These are phyloP conservation scores for Tautogolabrus adspersus DNA, from an alignment of 2,113 vertebrate genomes.

Conservation along the genomic window DNA sequence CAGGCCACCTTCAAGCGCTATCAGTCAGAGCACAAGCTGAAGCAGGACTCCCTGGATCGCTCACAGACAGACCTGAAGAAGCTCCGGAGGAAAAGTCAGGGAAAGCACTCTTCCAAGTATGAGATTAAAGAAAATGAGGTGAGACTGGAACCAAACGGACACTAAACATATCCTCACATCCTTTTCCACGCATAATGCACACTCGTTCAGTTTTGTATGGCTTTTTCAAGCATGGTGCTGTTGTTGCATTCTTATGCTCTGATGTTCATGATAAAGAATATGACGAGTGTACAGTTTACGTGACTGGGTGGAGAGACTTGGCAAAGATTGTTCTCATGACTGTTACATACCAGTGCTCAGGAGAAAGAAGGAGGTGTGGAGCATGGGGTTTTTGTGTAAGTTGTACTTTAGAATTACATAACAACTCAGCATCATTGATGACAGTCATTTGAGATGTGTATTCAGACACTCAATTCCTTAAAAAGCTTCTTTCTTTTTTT, in stretches of 20 bases:
- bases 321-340: neutral
- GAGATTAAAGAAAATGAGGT: slow-evolving; percentile 94
- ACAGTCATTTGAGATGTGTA: slow-evolving; percentile 3
- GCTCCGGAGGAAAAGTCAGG: slow-evolving; percentile 94
- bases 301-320: neutral
- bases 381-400: neutral
- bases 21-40: slow-evolving; percentile 92
- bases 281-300: slow-evolving; percentile 22
- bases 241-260: neutral
- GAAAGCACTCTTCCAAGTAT: slow-evolving; percentile 90
- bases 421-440: neutral
- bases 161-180: neutral
- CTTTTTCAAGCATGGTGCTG: neutral
- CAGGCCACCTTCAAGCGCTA: slow-evolving; percentile 97
- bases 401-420: neutral
- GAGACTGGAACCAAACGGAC: slow-evolving; percentile 48
- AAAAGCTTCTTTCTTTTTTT: neutral
- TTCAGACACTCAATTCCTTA: neutral
- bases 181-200: neutral
- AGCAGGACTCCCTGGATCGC: slow-evolving; percentile 92
- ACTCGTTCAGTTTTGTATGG: neutral
- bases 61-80: slow-evolving; percentile 95
- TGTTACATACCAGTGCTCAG: neutral
- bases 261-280: neutral
- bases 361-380: neutral